phyloP scores from a whole-genome alignment of 92 coral and sea anemone genomes.

The Phenganax marumi region DNA sequence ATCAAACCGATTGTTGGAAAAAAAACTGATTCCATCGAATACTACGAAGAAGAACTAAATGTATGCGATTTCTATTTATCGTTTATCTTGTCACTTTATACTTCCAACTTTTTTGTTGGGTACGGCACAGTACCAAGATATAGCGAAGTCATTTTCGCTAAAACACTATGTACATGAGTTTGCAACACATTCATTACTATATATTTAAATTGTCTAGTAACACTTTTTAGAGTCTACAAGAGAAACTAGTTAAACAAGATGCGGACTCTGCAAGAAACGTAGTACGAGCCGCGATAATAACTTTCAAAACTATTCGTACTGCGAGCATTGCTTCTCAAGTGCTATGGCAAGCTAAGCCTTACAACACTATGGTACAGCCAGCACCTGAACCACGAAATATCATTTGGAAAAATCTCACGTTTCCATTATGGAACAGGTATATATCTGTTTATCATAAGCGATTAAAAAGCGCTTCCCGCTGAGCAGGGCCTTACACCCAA shows the following conservation, averaged over 20 bases:
- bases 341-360: constrained; percentile 70
- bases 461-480: too few relatives aligned
- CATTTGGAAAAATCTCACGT: constrained; percentile 74
- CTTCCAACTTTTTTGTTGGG: too few relatives aligned
- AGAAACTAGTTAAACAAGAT: constrained; percentile 57
- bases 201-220: background rate
- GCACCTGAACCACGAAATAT: constrained; percentile 78
- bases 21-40: constrained; percentile 68
- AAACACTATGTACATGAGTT: too few relatives aligned
- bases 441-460: background rate
- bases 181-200: too few relatives aligned
- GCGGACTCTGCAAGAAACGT: constrained; percentile 53
- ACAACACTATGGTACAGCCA: constrained; percentile 58
- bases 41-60: constrained; percentile 67
- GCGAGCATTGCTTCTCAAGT: constrained; percentile 79
- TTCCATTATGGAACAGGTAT: constrained; percentile 65
- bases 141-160: too few relatives aligned
- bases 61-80: constrained; percentile 43
- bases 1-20: constrained; percentile 40
- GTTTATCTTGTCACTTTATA: background rate
- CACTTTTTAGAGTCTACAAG: constrained; percentile 57
- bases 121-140: too few relatives aligned
- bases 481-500: too few relatives aligned
- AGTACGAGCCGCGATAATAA: constrained; percentile 71
- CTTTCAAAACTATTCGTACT: constrained; percentile 70